Evolutionary conservation across 2,113 vertebrate genomes (phyloP).

Genomic region (Cynocephalus volans): DNA sequence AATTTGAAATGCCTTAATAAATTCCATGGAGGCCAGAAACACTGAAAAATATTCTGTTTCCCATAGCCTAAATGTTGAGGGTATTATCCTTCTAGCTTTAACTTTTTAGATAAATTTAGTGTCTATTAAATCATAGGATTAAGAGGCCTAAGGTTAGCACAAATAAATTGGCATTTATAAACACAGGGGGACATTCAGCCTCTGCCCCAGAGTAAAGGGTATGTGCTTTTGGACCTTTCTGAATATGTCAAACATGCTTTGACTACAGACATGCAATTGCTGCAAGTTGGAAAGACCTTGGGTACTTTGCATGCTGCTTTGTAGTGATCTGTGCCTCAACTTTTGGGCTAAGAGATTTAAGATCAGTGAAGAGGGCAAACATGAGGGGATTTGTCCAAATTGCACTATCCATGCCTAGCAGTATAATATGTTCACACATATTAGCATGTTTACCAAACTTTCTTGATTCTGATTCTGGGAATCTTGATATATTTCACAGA

Average conservation of each 20-base stretch:
- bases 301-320: not conserved
- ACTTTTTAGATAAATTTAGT: constrained; percentile 29
- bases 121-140: constrained; percentile 32
- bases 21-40: constrained; percentile 51
- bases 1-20: constrained; percentile 68
- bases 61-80: constrained; percentile 53
- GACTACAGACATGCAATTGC: not conserved
- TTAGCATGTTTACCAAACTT: not conserved
- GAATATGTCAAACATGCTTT: not conserved
- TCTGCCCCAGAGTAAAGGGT: not conserved
- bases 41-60: constrained; percentile 56
- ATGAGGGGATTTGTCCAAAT: not conserved
- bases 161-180: not conserved
- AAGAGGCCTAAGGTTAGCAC: not conserved
- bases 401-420: not conserved
- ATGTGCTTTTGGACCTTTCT: not conserved
- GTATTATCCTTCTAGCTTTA: constrained; percentile 12
- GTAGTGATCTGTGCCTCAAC: not conserved
- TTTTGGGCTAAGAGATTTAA: constrained; percentile 4
- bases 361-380: not conserved
- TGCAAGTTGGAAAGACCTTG: not conserved
- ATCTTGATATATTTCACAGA: not conserved
- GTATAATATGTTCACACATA: not conserved
- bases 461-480: not conserved
- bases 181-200: not conserved